Evolutionary conservation across 2,888 invertebrate genomes (phyloP).

Genomic region (Melieria picta): DNA sequence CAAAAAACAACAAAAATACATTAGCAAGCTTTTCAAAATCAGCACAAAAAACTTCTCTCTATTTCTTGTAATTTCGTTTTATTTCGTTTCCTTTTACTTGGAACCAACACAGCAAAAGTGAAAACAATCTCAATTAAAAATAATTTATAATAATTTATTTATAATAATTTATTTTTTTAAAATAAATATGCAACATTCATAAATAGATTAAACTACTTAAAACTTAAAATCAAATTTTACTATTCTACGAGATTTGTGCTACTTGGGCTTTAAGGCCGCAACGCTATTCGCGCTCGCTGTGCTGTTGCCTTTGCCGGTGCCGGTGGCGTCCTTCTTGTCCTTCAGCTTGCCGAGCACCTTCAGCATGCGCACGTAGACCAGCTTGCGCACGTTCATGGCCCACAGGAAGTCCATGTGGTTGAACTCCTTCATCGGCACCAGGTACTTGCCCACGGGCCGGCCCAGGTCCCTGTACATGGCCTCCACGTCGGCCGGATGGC

Average conservation of each 20-base stretch:
- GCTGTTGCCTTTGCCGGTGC: slow-evolving; percentile 26
- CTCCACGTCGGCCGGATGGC: slow-evolving; percentile 66
- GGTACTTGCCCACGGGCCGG: slow-evolving; percentile 65
- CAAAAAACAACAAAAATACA: no score
- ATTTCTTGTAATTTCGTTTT: background rate
- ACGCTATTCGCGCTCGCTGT: slow-evolving; percentile 4
- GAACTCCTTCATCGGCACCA: slow-evolving; percentile 68
- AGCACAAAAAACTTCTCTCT: no score
- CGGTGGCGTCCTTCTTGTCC: slow-evolving; percentile 19
- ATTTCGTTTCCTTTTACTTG: background rate
- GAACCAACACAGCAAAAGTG: slow-evolving; percentile 30
- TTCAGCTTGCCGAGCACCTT: slow-evolving; percentile 51
- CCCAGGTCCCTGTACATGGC: slow-evolving; percentile 58
- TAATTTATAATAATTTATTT: no score
- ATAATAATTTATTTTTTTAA: no score
- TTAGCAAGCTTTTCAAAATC: no score
- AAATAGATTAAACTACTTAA: background rate
- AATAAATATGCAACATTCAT: background rate
- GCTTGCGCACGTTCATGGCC: slow-evolving; percentile 69
- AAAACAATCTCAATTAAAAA: slow-evolving; percentile 1
- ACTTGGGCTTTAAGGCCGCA: no score
- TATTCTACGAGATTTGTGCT: no score
- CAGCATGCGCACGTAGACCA: slow-evolving; percentile 68
- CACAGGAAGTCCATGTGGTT: slow-evolving; percentile 76
- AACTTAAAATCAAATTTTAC: background rate